These are phyloP conservation scores for Tetramorium simillimum DNA, from an alignment of 1,140 invertebrate species.

Conservation along the genomic window DNA sequence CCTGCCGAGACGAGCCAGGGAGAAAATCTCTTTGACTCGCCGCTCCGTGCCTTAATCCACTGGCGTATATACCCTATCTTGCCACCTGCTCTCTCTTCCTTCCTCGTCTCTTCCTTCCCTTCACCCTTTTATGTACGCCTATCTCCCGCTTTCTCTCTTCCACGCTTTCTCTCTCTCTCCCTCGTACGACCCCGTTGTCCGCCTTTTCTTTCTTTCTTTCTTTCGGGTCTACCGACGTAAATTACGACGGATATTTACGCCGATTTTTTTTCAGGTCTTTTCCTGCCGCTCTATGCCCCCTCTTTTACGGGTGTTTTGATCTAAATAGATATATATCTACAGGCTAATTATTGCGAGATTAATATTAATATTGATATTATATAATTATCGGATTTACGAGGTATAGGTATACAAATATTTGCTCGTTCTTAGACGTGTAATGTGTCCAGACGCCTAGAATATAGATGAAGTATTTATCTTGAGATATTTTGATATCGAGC, in stretches of 20 bases:
- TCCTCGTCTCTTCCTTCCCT: slow-evolving; percentile 50
- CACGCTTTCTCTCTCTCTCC: slow-evolving; percentile 38
- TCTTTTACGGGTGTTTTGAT: slow-evolving; percentile 27
- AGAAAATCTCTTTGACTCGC: slow-evolving; percentile 84
- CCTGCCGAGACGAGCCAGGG: slow-evolving; percentile 80
- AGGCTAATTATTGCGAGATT: slow-evolving; percentile 10
- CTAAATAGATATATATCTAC: slow-evolving; percentile 36
- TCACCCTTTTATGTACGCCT: slow-evolving; percentile 21
- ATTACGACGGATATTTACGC: slow-evolving; percentile 69
- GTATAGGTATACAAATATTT: slow-evolving; percentile 35
- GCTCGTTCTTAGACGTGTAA: not conserved
- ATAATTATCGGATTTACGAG: slow-evolving; percentile 27
- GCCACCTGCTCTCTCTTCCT: slow-evolving; percentile 81
- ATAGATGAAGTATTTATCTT: slow-evolving; percentile 15
- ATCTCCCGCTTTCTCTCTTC: slow-evolving; percentile 32
- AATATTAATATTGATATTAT: not conserved
- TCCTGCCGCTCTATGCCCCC: slow-evolving; percentile 4
- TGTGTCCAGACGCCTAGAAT: not conserved
- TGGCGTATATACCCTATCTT: slow-evolving; percentile 80
- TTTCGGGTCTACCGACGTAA: slow-evolving; percentile 62
- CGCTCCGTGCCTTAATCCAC: slow-evolving; percentile 82
- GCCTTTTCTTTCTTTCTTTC: slow-evolving; percentile 11
- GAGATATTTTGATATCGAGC: not conserved
- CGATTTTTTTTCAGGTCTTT: slow-evolving; percentile 32
- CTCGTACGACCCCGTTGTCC: not conserved